These are phyloP conservation scores for Lagocephalus sceleratus DNA, from an alignment of 2,797 vertebrate species.

Conservation along the genomic window DNA sequence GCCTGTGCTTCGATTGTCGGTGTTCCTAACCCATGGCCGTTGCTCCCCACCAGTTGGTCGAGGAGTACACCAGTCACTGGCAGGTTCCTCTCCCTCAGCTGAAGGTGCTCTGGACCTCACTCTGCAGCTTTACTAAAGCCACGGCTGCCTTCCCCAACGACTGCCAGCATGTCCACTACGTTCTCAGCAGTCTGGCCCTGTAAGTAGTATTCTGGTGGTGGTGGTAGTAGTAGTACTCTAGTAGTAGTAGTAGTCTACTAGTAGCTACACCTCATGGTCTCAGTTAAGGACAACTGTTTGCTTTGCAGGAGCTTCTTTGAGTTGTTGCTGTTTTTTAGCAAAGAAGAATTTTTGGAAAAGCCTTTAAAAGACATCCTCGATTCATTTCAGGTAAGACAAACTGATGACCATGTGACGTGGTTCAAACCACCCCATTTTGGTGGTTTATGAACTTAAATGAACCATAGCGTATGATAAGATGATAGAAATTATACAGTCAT, in stretches of 20 bases:
- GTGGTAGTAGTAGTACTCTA: too few species aligned
- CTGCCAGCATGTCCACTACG: conserved; percentile 94
- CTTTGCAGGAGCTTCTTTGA: conserved; percentile 94
- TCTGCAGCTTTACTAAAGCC: conserved; percentile 91
- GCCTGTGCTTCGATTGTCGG: background rate
- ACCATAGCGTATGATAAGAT: too few species aligned
- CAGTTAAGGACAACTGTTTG: background rate
- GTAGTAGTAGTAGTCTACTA: too few species aligned
- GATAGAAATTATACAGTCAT: too few species aligned
- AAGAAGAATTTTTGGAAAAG: conserved; percentile 94
- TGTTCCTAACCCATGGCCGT: background rate
- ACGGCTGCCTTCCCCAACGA: conserved; percentile 88
- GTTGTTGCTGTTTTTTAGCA: conserved; percentile 96
- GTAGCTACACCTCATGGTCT: too few species aligned
- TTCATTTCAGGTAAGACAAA: conserved; percentile 87
- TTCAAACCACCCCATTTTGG: too few species aligned
- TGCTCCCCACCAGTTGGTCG: conserved; percentile 80
- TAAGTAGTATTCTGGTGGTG: too few species aligned
- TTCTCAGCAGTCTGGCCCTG: conserved; percentile 95
- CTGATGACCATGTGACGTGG: background rate
- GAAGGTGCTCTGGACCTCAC: conserved; percentile 90
- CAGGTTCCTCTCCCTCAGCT: conserved; percentile 96
- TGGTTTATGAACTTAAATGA: too few species aligned
- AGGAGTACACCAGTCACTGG: conserved; percentile 95
- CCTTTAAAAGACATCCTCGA: conserved; percentile 95